A percentile compares a stretch with the other conserved stretches of the same genome.
These are phyloP conservation scores for Neotoxoptera formosana DNA, from an alignment of 1,140 invertebrate species.

Conservation along the genomic window DNA sequence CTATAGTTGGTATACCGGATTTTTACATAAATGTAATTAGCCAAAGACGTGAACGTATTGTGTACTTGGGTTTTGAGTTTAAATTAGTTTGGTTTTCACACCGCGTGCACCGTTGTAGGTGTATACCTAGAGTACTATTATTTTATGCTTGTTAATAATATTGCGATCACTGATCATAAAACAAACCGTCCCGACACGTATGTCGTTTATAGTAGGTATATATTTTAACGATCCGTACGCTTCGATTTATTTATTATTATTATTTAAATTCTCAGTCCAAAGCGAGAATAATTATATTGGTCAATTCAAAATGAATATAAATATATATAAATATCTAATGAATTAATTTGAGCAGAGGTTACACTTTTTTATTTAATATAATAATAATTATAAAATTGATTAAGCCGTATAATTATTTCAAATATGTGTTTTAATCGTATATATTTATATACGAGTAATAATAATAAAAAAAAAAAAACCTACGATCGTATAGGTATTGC, in stretches of 20 bases:
- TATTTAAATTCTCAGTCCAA: background rate
- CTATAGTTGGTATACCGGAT: background rate
- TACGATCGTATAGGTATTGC: too few relatives aligned
- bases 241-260: background rate
- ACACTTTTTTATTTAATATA: too few relatives aligned
- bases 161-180: background rate
- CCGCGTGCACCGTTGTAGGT: background rate
- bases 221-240: background rate
- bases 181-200: background rate
- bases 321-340: background rate
- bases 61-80: background rate
- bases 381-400: background rate
- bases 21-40: conserved; percentile 8
- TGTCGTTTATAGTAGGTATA: background rate
- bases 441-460: background rate
- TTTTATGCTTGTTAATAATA: background rate
- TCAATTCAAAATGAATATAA: background rate
- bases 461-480: too few relatives aligned
- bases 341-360: too few relatives aligned
- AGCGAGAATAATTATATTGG: background rate
- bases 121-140: background rate
- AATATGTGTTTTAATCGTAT: too few relatives aligned
- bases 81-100: background rate
- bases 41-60: background rate
- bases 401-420: background rate